Evolutionary conservation across 2,797 vertebrate genomes (phyloP), one percentile per base, ranked within the genome.

Genomic region (Eremophila alpestris): DNA sequence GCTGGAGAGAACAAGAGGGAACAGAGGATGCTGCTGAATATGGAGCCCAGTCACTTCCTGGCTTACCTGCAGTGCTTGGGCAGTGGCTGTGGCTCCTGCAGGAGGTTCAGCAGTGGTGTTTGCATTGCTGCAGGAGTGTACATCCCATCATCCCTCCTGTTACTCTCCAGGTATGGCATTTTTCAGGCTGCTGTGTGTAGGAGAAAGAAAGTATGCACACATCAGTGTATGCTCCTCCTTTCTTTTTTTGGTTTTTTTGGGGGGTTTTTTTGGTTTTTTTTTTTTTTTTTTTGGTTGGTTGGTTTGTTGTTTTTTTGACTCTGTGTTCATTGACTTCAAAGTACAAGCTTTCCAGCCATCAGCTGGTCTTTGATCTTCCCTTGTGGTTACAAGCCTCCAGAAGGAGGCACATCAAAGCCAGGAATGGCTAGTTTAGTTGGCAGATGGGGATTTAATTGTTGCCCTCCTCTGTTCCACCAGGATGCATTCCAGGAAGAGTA

Each of bases 401-500:
- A 75, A 85, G 3, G 56, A 89, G 45, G 51, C 73, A 48, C 52
- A 77, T 84, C 85, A 79, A 59, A 93, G 69, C 48, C 59, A 54
- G 52, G 49, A 88, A 54, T 32, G 63, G 49, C 45, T 26, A 26
- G 26, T 30, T 71, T 16, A 29, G 19, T 74, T 85, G 27, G 63
- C 49, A 58, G 38, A 38, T 32, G 60, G 63, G n/a, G 19, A 51
- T 63, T 46, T 69, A 95, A 94, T 62, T 87, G 58, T 85, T 89
- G 52, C 19, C 4, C 23, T 83, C 46, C 64, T 96, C 77, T 96
- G 62, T 85, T 77, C 63, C 70, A 12, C 41, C 97, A 99, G 99
- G 99, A 99, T 32, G 96, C 97, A 41, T 99, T 99, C 94, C 99
- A 99, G 97, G 99, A 99, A 84, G 96, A 98, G 7, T 99, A 99